Base-by-base conservation (phyloP, 2,113 vertebrate genomes). In the Dromaius novaehollandiae region DNA sequence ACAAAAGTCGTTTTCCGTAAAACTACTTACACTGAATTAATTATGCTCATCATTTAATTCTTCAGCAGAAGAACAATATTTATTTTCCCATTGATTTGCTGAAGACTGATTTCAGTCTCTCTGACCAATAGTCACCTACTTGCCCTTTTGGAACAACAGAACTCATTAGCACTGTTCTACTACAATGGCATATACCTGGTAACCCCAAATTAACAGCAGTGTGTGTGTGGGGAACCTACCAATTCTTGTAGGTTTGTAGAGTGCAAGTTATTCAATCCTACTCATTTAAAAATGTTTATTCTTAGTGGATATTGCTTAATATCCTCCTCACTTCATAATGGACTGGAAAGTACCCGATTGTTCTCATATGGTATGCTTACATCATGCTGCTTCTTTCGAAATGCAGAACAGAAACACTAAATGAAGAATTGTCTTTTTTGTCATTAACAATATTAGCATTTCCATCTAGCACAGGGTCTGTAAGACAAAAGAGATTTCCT, bases 401-500 rank as follows among this genome's bases (percentile, higher is more conserved):
- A 92, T 46, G 40, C 74, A 92, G 81, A 97, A 95, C 36, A 90
- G 69, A 69, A 94, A 88, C 32, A 80, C 28, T 86, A 84, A 60
- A 90, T 51, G 70, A 26, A 78, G 89, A 78, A 36, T 1, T 32
- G 6, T 11, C 22, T 38, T 60, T 25, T 65, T 55, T 51, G 34
- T 40, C 10, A 82, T 58, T 74, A 89, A 20, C 63, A 71, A 7
- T 44, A 61, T 53, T 56, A 89, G 25, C 34, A 82, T 80, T 75
- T 89, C 34, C 24, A 38, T 42, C 22, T 51, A 68, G 25, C 36
- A 56, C 66, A 42, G 3, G 2, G 13, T 64, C 51, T 82, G 18
- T 56, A 79, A 86, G 5, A 88, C 11, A 64, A 69, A 40, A 53
- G 7, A 4, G 34, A 85, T 86, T 76, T 91, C 32, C 82, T 63